Evolutionary conservation across 2,888 invertebrate genomes (phyloP).

Genomic region (Oeneis ivallda): DNA sequence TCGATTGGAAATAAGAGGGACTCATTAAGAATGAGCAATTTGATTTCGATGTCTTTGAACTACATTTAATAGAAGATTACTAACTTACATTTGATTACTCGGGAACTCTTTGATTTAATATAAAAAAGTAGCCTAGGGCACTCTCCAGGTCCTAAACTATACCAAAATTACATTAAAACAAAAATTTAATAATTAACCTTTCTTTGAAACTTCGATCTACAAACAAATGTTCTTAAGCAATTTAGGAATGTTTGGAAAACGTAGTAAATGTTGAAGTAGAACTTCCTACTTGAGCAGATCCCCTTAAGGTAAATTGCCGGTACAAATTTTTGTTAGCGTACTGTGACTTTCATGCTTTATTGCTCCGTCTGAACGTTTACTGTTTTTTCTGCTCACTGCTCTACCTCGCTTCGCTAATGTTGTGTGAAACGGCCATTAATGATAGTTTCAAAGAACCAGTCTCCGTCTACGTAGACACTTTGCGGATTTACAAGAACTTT

Average conservation of each 20-base stretch:
- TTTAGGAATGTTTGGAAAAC: no score
- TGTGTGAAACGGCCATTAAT: not conserved
- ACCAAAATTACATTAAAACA: no score
- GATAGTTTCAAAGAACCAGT: conserved; percentile 3
- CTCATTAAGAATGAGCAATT: conserved; percentile 1
- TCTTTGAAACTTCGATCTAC: no score
- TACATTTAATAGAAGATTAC: no score
- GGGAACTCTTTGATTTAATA: no score
- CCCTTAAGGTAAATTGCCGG: conserved; percentile 1
- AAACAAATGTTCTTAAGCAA: no score
- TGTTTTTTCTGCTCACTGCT: not conserved
- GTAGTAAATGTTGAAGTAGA: no score
- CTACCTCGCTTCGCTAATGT: not conserved
- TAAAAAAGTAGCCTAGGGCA: no score
- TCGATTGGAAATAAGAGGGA: conserved; percentile 1
- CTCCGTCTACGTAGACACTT: not conserved
- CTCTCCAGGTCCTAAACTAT: no score
- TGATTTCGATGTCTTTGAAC: not conserved
- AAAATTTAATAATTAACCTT: no score
- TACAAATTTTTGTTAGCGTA: not conserved
- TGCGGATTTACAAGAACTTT: not conserved
- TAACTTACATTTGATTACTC: no score
- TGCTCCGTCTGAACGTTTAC: not conserved
- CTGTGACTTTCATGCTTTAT: no score
- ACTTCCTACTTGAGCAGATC: not conserved